Conservation (phyloP, 1,140 invertebrate species). For the Diuraphis noxia region DNA sequence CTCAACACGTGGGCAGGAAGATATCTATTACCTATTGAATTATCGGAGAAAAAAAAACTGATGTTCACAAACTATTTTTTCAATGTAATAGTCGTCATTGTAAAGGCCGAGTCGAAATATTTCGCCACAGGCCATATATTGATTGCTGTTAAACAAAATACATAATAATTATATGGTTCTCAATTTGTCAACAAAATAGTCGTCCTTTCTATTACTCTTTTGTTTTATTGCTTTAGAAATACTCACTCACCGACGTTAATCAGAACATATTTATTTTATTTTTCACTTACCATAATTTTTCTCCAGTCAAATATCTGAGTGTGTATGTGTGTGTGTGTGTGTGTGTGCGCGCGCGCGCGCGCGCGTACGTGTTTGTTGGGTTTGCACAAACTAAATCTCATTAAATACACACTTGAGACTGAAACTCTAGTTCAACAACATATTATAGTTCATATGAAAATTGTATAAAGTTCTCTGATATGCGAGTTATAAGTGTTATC, state of each 20-base stretch:
- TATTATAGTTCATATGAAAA: background rate
- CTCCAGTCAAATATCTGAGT: background rate
- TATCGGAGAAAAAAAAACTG: background rate
- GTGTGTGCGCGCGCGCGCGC: too few relatives aligned
- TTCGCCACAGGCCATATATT: background rate
- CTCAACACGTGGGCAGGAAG: too few relatives aligned
- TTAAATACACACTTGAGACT: background rate
- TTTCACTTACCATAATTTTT: background rate
- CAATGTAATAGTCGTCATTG: background rate
- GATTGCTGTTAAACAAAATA: background rate
- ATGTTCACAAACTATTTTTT: background rate
- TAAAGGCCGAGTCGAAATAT: background rate
- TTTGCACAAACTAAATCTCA: background rate
- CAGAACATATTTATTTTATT: background rate
- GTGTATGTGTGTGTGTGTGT: background rate
- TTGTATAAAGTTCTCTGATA: slow-evolving; percentile 1
- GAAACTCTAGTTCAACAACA: background rate
- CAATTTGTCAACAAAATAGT: background rate
- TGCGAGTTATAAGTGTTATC: background rate
- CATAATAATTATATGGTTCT: background rate
- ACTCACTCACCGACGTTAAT: background rate
- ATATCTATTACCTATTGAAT: too few relatives aligned
- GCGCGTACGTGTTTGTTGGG: too few relatives aligned
- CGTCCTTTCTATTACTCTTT: background rate
- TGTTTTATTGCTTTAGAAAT: background rate